Evolutionary conservation across 1,140 invertebrate genomes (phyloP).

Genomic region (Cydia amplana): DNA sequence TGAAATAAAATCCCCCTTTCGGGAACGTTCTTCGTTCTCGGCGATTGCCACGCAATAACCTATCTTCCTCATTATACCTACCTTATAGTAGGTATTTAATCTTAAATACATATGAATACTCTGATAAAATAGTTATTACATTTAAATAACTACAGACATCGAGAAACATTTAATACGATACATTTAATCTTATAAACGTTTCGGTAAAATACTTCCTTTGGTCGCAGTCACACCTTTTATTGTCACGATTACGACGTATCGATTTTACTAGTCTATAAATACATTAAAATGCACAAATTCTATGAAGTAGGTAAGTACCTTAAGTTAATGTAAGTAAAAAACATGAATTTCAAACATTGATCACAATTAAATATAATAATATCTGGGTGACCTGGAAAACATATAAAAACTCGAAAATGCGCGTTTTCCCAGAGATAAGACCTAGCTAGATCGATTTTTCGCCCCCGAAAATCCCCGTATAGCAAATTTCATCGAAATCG

Average conservation of each 20-base stretch:
- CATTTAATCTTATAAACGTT: constrained; percentile 3
- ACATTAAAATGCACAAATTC: constrained; percentile 25
- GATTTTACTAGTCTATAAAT: constrained; percentile 23
- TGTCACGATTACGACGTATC: constrained; percentile 24
- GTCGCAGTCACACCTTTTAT: constrained; percentile 21
- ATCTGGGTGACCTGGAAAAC: too few species aligned
- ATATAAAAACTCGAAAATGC: too few species aligned
- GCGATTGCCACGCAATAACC: too few species aligned
- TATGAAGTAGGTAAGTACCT: neutral
- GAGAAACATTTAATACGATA: neutral
- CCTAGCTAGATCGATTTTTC: too few species aligned
- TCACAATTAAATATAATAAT: too few species aligned
- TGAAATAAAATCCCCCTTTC: too few species aligned
- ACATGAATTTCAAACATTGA: neutral
- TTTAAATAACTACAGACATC: constrained; percentile 21
- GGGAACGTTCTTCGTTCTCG: too few species aligned
- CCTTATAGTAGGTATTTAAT: neutral
- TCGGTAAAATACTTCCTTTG: constrained; percentile 26
- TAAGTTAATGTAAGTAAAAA: neutral
- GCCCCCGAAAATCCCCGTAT: too few species aligned
- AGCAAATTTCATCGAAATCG: too few species aligned
- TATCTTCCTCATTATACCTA: too few species aligned
- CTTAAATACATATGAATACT: neutral
- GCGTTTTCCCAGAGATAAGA: too few species aligned
- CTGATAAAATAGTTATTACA: neutral